Evolutionary conservation across 2,888 invertebrate species (phyloP), one percentile per base, ranked within the genome.

Genomic region (Octonoba sinensis): DNA sequence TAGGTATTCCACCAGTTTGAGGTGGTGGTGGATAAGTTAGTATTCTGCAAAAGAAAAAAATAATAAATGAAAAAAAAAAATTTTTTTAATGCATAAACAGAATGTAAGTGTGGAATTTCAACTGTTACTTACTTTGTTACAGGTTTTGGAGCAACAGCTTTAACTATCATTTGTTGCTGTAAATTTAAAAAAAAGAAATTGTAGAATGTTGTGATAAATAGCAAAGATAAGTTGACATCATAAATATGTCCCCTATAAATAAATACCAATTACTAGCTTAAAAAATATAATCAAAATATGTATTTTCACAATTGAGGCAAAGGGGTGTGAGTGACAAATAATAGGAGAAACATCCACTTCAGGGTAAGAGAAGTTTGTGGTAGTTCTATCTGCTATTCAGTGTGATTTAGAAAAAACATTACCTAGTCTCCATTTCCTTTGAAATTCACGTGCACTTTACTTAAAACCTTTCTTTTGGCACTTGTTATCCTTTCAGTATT

Each of bases 1-100:
- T 95, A 16, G 95, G 92, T 86, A 97, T 94, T 16, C 95, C 95
- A 81, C 96, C 96, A 87, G 93, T 93, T 0, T 93, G 94, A 27
- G 95, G 95, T 27, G 95, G 95, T 27, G 91, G 91, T 11, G 93
- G 93, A 89, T 96, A 97, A 83, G 94, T 93, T 72, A 95, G 89
- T 81, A 96, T 92, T 87, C 92, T 93, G 89, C 86, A 90, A 90
- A 86, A 71, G 66, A 65, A 82, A 81, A 83, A 78, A 49, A 64
- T 18, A 24, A 54, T 13, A 36, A 22, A 49, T 3, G 15, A 44
- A 16, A 20, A 6, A 4, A n/a, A 20, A 65, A 16, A 54, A 62
- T 36, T 24, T 18, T n/a, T 16, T 6, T 46, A 12, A 13, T 18
- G 13, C 51, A 15, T n/a, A 69, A 67, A 3, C 12, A 36, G 1